These are phyloP conservation scores for Metopia argyrocephala DNA, from an alignment of 2,888 invertebrate genomes.

Conservation along the genomic window DNA sequence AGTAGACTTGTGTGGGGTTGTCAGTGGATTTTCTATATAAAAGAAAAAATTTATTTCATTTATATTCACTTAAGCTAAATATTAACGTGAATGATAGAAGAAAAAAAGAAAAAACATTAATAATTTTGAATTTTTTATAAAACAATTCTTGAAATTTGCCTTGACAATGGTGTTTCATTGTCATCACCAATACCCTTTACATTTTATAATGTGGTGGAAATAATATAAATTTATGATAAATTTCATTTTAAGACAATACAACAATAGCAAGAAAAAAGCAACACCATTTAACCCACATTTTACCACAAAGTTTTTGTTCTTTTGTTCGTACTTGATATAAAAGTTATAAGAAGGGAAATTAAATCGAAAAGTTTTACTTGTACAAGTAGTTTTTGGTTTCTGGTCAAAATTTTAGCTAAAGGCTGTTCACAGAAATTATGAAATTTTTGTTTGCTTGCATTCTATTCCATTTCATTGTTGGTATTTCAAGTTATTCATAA, in stretches of 20 bases:
- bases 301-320: not conserved
- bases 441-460: no score
- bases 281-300: slow-evolving; percentile 32
- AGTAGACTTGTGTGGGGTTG: not conserved
- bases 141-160: not conserved
- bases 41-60: not conserved
- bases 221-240: no score
- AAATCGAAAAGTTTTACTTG: slow-evolving; percentile 20
- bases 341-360: slow-evolving; percentile 26
- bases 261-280: no score
- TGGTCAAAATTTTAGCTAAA: not conserved
- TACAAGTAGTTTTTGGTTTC: slow-evolving; percentile 25
- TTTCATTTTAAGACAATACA: slow-evolving; percentile 8
- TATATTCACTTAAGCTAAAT: not conserved
- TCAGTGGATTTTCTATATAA: not conserved
- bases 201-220: not conserved
- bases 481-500: no score
- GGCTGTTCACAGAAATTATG: not conserved
- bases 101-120: not conserved
- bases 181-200: not conserved
- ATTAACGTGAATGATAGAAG: not conserved
- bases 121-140: not conserved
- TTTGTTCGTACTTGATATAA: not conserved
- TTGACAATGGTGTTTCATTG: not conserved
- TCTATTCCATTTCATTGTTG: no score